A percentile compares a stretch with the other conserved stretches of the same genome.
phyloP scores from a whole-genome alignment of 1,140 invertebrate species.

The Penaeus chinensis region DNA sequence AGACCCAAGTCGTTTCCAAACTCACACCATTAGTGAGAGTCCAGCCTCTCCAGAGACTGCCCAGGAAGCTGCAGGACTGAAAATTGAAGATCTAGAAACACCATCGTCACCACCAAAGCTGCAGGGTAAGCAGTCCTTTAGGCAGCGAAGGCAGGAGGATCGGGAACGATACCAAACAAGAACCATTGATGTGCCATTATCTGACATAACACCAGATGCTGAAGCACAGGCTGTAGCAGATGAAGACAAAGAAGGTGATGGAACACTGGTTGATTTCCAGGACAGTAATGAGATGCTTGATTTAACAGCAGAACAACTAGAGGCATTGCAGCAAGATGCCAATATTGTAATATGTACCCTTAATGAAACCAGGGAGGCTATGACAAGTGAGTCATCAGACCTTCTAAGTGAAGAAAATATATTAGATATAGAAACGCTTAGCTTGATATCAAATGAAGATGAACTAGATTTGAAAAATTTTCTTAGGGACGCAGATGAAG shows the following conservation, averaged over 20 bases:
- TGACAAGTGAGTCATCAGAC: constrained; percentile 65
- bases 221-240: constrained; percentile 28
- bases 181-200: constrained; percentile 69
- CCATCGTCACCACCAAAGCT: constrained; percentile 75
- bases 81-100: constrained; percentile 52
- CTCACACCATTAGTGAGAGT: constrained; percentile 75
- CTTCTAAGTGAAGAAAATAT: constrained; percentile 70
- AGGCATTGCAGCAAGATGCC: constrained; percentile 72
- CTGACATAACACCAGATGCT: constrained; percentile 50
- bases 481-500: constrained; percentile 57
- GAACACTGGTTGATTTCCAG: constrained; percentile 57
- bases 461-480: constrained; percentile 69
- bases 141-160: constrained; percentile 77
- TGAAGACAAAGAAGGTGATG: constrained; percentile 37
- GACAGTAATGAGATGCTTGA: constrained; percentile 62
- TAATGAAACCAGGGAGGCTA: constrained; percentile 68
- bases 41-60: constrained; percentile 27
- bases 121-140: constrained; percentile 74
- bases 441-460: constrained; percentile 78
- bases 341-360: constrained; percentile 72
- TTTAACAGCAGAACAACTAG: constrained; percentile 70
- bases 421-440: constrained; percentile 77
- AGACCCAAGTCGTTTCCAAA: constrained; percentile 73
- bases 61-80: constrained; percentile 70
- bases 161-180: constrained; percentile 78